Evolutionary conservation across 2,797 vertebrate species (phyloP), one percentile per base, ranked within the genome.

Genomic region (Trematomus bernacchii): DNA sequence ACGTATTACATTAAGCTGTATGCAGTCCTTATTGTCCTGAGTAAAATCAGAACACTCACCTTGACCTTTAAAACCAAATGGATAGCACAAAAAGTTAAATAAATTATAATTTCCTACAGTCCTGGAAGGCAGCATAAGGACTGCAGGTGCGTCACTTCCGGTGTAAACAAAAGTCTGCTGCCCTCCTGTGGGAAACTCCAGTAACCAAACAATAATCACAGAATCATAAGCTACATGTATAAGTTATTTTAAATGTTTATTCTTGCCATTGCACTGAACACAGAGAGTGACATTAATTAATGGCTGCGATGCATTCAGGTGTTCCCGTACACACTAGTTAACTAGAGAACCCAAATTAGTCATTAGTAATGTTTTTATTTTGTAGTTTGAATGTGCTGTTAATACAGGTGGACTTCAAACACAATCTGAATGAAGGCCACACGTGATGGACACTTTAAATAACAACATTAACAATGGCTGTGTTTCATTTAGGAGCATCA

Each of bases 71-170:
- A 19, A 48, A 2, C 9, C 18, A 19, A 30, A 11, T 30, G 4
- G 2, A 57, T 3, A 1, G 15, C 47, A 15, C 16, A 37, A 3
- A 48, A 2, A 23, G 37, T 3, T 1, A 27, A 27, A 4, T 1
- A 43, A 1, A 7, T 1, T 3, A 14, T 1, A 3, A 46, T 65
- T 66, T 84, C 76, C 77, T 1, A 65, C 19, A 4, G 42, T 0
- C 8, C 0, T 0, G 1, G 65, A 87, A 90, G 7, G 75, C n/a
- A 65, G 3, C 86, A 53, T 9, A 2, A 3, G 1, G 13, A 4
- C 52, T 53, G 58, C 13, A 15, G 1, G 0, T 59, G 3, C 87
- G 89, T 92, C 88, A 93, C 57, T 71, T 93, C 92, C 92, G 75
- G 51, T 66, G 54, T 71, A 86, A 84, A 86, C 74, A 71, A 43